phyloP scores from a whole-genome alignment of 2,888 invertebrate genomes.

The Camponotus fellah region DNA sequence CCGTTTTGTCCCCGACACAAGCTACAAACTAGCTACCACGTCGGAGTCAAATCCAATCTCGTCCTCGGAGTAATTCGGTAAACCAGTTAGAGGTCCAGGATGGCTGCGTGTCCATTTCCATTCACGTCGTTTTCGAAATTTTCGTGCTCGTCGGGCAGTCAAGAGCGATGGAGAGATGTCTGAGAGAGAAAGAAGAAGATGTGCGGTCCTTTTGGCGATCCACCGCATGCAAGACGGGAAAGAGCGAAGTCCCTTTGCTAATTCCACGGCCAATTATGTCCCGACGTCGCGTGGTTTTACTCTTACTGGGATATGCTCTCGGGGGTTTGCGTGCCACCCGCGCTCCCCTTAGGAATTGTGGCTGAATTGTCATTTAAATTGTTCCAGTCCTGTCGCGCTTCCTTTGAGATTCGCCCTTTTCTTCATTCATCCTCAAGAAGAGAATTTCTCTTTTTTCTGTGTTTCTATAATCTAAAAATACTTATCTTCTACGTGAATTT shows the following conservation, averaged over 20 bases:
- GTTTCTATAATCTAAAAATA: slow-evolving; percentile 23
- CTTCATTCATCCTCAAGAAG: background rate
- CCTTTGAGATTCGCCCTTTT: slow-evolving; percentile 52
- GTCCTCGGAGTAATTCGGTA: slow-evolving; percentile 78
- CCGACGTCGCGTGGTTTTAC: slow-evolving; percentile 73
- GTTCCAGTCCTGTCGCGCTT: slow-evolving; percentile 53
- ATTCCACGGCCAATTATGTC: slow-evolving; percentile 82
- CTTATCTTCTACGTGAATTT: background rate
- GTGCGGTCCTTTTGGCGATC: slow-evolving; percentile 72
- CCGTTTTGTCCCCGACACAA: slow-evolving; percentile 24
- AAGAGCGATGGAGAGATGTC: slow-evolving; percentile 11
- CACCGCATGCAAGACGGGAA: slow-evolving; percentile 78
- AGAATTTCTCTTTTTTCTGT: background rate
- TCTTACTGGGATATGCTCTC: slow-evolving; percentile 63
- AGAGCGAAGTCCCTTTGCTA: slow-evolving; percentile 78
- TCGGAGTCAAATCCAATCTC: slow-evolving; percentile 81
- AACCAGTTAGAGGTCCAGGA: slow-evolving; percentile 76
- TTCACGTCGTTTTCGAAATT: slow-evolving; percentile 78
- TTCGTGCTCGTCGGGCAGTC: slow-evolving; percentile 57
- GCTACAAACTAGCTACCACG: slow-evolving; percentile 53
- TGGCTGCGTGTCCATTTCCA: slow-evolving; percentile 77
- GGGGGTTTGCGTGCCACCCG: slow-evolving; percentile 56
- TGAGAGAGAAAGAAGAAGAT: slow-evolving; percentile 28
- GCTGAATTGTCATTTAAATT: slow-evolving; percentile 62
- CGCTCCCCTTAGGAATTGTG: slow-evolving; percentile 51